Evolutionary conservation across 2,888 invertebrate species (phyloP), one percentile per base, ranked within the genome.

Genomic region (Dasypolia templi): DNA sequence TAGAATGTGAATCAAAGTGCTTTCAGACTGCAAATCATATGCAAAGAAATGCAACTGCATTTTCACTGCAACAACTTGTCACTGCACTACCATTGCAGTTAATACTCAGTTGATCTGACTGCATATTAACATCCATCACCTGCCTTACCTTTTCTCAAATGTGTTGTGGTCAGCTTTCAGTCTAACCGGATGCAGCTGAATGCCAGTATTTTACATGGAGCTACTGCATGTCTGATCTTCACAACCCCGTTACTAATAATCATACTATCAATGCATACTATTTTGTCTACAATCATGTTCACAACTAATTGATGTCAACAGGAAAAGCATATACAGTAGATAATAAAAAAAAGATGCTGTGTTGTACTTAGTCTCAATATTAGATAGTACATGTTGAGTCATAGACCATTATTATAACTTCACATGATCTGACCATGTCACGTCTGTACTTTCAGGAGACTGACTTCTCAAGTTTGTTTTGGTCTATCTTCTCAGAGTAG

Each of bases 381-480:
- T 19, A 68, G 44, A 81, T 81, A 61, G 32, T 76, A 63, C 26
- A 49, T 19, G n/a, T n/a, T 82, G 77, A 70, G 58, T 79, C 77
- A 82, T 49, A 53, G 39, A 56, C 26, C n/a, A 58, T 44, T 32
- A 46, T 3, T 64, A n/a, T n/a, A 59, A 55, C 7, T 9, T 39
- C 35, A 35, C n/a, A n/a, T n/a, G n/a, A n/a, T n/a, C n/a, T n/a
- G n/a, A n/a, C n/a, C n/a, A n/a, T n/a, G n/a, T n/a, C n/a, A n/a
- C n/a, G n/a, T n/a, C n/a, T n/a, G n/a, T n/a, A n/a, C n/a, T n/a
- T n/a, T n/a, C n/a, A n/a, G n/a, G n/a, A n/a, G n/a, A n/a, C n/a
- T n/a, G n/a, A n/a, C 22, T 35, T 53, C 26, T 22, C 4, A 12
- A 71, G 12, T 49, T 71, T 63, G 17, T n/a, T n/a, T n/a, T n/a